A percentile compares a stretch with the other conserved stretches of the same genome.
These are phyloP conservation scores for Drosophila paulistorum DNA, from an alignment of 1,140 invertebrate species.

Conservation along the genomic window DNA sequence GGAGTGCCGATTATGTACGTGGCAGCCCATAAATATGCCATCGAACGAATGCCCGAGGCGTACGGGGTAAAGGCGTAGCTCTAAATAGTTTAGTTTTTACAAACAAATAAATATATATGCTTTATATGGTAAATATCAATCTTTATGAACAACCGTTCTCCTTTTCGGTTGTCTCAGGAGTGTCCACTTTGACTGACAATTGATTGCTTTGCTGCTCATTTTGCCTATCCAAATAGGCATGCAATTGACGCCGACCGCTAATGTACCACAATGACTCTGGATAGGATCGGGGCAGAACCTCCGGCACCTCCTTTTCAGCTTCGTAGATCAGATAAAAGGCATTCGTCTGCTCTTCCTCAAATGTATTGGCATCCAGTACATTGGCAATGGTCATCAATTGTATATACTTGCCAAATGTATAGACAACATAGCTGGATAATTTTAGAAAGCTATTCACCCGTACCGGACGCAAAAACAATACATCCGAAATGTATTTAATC, in stretches of 20 bases:
- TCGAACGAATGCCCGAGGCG: conserved; percentile 99
- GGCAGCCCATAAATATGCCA: conserved; percentile 95
- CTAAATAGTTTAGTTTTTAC: conserved; percentile 1
- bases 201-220: not conserved
- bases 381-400: conserved; percentile 87
- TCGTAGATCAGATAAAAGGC: conserved; percentile 89
- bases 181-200: not conserved
- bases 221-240: conserved; percentile 8
- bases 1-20: conserved; percentile 99
- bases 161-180: too few species aligned
- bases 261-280: conserved; percentile 89
- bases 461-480: conserved; percentile 87
- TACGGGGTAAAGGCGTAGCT: conserved; percentile 88
- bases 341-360: conserved; percentile 86
- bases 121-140: not conserved
- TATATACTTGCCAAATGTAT: conserved; percentile 86
- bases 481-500: conserved; percentile 87
- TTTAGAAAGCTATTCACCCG: conserved; percentile 88
- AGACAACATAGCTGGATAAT: conserved; percentile 88
- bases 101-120: not conserved
- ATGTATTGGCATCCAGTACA: conserved; percentile 85
- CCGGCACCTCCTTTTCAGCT: conserved; percentile 83
- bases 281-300: conserved; percentile 88
- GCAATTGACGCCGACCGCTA: conserved; percentile 84
- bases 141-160: too few species aligned